Evolutionary conservation across 2,113 vertebrate species (phyloP).

Genomic region (Budorcas taxicolor): DNA sequence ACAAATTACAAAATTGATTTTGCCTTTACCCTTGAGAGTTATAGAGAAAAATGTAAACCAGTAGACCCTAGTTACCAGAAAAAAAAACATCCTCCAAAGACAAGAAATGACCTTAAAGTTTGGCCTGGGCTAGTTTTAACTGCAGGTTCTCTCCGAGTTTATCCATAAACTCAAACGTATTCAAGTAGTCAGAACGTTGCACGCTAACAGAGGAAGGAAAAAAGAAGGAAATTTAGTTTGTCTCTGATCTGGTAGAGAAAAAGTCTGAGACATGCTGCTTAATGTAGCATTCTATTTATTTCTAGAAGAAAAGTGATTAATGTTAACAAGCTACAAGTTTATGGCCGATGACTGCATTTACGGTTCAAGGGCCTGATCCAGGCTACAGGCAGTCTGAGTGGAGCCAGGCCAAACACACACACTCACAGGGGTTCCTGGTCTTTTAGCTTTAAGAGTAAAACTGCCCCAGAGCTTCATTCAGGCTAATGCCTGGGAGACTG

Average conservation of each 20-base stretch:
- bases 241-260: background rate
- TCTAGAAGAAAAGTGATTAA: background rate
- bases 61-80: conserved; percentile 44
- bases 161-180: conserved; percentile 97
- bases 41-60: conserved; percentile 64
- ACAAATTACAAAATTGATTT: conserved; percentile 66
- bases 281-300: background rate
- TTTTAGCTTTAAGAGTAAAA: background rate
- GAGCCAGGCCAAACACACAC: fast-evolving
- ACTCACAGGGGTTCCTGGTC: background rate
- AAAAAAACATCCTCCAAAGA: background rate
- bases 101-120: conserved; percentile 81
- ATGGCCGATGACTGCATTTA: background rate
- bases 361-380: background rate
- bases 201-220: conserved; percentile 77
- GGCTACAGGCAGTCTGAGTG: background rate
- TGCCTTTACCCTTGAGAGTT: conserved; percentile 68
- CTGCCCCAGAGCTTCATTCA: background rate
- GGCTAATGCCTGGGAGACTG: background rate
- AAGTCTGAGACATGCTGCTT: background rate
- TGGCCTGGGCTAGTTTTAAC: conserved; percentile 86
- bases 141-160: conserved; percentile 96
- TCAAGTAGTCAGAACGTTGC: conserved; percentile 92
- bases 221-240: conserved; percentile 38
- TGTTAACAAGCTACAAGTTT: background rate